phyloP scores from a whole-genome alignment of 2,113 vertebrate species.

The Neoarius graeffei region DNA sequence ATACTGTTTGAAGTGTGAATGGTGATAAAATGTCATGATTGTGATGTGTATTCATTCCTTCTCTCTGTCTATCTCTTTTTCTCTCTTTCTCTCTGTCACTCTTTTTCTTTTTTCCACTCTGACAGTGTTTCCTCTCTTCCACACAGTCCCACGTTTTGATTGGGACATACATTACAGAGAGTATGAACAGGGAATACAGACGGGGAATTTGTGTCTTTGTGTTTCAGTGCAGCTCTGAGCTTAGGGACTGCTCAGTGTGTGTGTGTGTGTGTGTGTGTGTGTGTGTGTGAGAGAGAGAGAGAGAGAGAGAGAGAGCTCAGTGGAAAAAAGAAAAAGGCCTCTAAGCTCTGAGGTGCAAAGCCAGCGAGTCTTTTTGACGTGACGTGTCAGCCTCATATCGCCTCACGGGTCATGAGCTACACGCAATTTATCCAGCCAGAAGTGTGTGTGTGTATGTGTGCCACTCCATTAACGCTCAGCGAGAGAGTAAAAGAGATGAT shows the following conservation, averaged over 20 bases:
- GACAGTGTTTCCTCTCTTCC: conserved; percentile 44
- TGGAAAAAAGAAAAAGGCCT: neutral
- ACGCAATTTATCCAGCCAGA: conserved; percentile 30
- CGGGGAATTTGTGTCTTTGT: conserved; percentile 32
- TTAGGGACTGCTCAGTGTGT: conserved; percentile 5
- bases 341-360: conserved; percentile 35
- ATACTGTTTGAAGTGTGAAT: too few species aligned
- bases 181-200: neutral
- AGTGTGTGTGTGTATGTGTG: conserved; percentile 51
- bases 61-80: conserved; percentile 36
- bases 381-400: conserved; percentile 47
- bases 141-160: conserved; percentile 44
- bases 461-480: conserved; percentile 59
- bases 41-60: neutral
- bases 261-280: neutral
- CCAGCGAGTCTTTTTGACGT: conserved; percentile 42
- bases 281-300: neutral
- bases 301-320: neutral
- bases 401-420: conserved; percentile 37
- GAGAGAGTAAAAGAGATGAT: conserved; percentile 28
- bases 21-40: too few species aligned
- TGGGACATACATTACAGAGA: neutral
- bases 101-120: conserved; percentile 46
- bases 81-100: conserved; percentile 14
- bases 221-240: conserved; percentile 32